Evolutionary conservation across 92 coral and sea anemone genomes (phyloP), one percentile per base, ranked within the genome.

Genomic region (Parazoanthus darwini): DNA sequence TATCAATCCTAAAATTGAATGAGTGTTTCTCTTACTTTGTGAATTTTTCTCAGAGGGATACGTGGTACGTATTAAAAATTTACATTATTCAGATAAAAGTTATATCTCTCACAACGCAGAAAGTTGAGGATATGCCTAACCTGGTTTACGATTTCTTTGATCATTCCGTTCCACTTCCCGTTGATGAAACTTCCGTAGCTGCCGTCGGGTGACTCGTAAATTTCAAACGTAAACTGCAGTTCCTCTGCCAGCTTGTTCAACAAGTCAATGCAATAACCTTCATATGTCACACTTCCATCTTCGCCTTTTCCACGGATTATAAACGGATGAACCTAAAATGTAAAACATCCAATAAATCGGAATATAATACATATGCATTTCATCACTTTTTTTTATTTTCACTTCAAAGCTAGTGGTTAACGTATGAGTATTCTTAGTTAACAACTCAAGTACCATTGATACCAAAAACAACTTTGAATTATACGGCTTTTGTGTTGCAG

Each of bases 101-200:
- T 39, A 39, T 4, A 39, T 39, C 42, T 39, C 42, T 39, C 2
- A 39, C 42, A 39, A 39, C 42, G 42, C 42, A 39, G 42, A 39
- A 39, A 1, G 51, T 48, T 3, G 25, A 20, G 3, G 26, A 63
- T 23, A 0, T 54, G 23, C 35, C 11, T 16, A 58, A 93, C 96
- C 94, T 90, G 78, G 36, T 83, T 89, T 2, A 90, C 50, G 5
- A 95, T 43, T 89, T 95, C 92, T 29, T 88, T 84, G 58, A 94
- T 88, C 98, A 94, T 88, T 14, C 98, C 98, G 63, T 93, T 90
- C 98, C 98, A 95, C 36, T 91, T 79, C 43, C 92, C 93, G 8
- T 92, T 89, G 36, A 89, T 83, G 33, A 76, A 74, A 15, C 92
- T 95, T 0, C 98, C 98, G 26, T 91, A 95, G 50, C 85, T 78